Base-by-base conservation (phyloP, 2,113 vertebrate genomes). In the Blennius ocellaris region DNA sequence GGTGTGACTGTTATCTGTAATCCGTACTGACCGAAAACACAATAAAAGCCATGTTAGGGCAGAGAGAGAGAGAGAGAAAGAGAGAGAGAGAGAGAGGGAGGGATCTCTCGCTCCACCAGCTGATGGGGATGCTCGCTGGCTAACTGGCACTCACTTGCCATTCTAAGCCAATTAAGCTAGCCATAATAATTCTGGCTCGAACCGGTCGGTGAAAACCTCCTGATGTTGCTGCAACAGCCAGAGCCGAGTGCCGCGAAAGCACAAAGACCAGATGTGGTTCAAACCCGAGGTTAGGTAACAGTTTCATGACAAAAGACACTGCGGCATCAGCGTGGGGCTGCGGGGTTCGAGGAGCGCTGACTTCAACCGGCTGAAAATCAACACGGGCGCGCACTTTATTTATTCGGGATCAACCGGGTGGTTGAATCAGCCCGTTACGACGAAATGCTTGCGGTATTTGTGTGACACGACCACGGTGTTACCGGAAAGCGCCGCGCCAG, bases 111-210 rank as follows among this genome's bases (percentile, higher is more conserved):
- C 21, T 30, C 21, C 21, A 30, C 21, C 21, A 30, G 21, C 21
- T 2, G 21, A 30, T 30, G 21, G 21, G 4, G 21, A 30, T 30
- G 21, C 21, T 30, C 21, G 21, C 21, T 30, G 21, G 21, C 21
- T 30, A 59, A 49, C 69, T 50, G 10, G 48, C 65, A 52, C 82
- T 70, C 62, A 54, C 47, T 50, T 63, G n/a, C 69, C 74, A 73
- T 67, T 61, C 11, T 90, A 91, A 88, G 81, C 89, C 88, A 91
- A 92, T 90, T 86, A 89, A 76, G 62, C 53, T 15, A 43, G 66
- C 72, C 51, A 63, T 76, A 76, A 82, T 64, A 77, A 78, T 84
- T 89, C 83, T 90, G 87, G 88, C 72, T 89, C 16, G 54, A 86
- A 89, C 86, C 90, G 80, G 87, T 87, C 78, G 9, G 64, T 12